Conservation (phyloP, 1,140 invertebrate species). For the Rhizoglyphus robini region DNA sequence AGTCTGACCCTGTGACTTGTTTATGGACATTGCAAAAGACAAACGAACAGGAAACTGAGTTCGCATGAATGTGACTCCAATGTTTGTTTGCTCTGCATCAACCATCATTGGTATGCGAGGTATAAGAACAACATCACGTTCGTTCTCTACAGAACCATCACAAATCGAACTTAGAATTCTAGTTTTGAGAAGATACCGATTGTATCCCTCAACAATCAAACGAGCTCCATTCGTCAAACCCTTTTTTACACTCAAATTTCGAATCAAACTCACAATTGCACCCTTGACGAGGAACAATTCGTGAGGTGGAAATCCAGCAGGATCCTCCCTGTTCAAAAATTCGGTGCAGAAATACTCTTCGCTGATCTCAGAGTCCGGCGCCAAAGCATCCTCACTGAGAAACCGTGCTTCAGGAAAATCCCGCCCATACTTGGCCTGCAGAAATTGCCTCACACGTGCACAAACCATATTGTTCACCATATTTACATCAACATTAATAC, state of each 20-base stretch:
- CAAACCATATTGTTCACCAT: neutral
- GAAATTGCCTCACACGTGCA: neutral
- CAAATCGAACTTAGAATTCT: neutral
- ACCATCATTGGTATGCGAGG: conserved; percentile 20
- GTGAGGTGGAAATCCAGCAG: too few relatives aligned
- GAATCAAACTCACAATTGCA: too few relatives aligned
- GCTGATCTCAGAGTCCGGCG: too few relatives aligned
- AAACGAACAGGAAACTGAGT: conserved; percentile 19
- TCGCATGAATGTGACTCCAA: neutral
- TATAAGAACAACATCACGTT: conserved; percentile 18
- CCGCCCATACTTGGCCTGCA: too few relatives aligned
- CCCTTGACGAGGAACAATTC: too few relatives aligned
- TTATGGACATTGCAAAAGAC: conserved; percentile 41
- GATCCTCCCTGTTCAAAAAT: too few relatives aligned
- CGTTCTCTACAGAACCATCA: neutral
- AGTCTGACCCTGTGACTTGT: conserved; percentile 40
- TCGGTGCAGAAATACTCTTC: too few relatives aligned
- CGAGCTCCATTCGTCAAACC: neutral
- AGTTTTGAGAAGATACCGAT: neutral
- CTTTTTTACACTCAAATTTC: too few relatives aligned
- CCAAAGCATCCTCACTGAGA: too few relatives aligned
- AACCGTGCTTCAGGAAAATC: too few relatives aligned
- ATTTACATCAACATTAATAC: neutral
- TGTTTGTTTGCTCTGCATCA: neutral
- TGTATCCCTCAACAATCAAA: neutral